A percentile compares a stretch with the other conserved stretches of the same genome.
These are phyloP conservation scores for Chloroclystis v-ata DNA, from an alignment of 2,888 invertebrate genomes.

Conservation along the genomic window DNA sequence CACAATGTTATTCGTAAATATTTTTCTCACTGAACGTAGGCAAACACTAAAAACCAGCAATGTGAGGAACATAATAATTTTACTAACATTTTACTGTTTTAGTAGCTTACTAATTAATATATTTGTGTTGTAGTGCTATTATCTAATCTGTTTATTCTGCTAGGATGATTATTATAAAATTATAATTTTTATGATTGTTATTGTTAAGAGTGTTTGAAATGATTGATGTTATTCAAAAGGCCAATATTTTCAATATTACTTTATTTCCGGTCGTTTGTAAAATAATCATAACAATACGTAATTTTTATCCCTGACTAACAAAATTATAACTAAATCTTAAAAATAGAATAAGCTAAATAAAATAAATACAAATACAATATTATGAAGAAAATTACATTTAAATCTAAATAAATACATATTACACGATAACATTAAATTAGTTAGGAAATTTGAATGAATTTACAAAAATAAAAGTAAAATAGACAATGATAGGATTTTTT, in stretches of 20 bases:
- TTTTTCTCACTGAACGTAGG: no score
- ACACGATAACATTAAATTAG: conserved; percentile 62
- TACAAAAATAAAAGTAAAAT: conserved; percentile 6
- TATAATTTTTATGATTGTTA: no score
- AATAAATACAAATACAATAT: conserved; percentile 58
- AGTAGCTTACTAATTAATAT: no score
- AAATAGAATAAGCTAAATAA: conserved; percentile 40
- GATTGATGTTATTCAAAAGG: neutral
- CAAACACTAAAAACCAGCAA: no score
- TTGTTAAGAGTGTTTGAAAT: no score
- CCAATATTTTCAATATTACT: conserved; percentile 35
- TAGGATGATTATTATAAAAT: no score
- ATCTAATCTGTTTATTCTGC: no score
- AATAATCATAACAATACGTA: conserved; percentile 57
- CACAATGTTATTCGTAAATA: no score
- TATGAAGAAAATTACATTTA: conserved; percentile 41
- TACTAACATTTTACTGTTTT: no score
- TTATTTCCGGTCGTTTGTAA: conserved; percentile 53
- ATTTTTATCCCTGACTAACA: conserved; percentile 52
- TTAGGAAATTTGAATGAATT: conserved; percentile 46
- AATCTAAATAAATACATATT: conserved; percentile 43
- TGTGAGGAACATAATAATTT: no score
- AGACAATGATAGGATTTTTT: conserved; percentile 1
- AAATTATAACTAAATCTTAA: conserved; percentile 45
- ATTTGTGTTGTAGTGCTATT: no score